These are phyloP conservation scores for Mesembrinibis cayennensis DNA, from an alignment of 2,113 vertebrate species.

Conservation along the genomic window DNA sequence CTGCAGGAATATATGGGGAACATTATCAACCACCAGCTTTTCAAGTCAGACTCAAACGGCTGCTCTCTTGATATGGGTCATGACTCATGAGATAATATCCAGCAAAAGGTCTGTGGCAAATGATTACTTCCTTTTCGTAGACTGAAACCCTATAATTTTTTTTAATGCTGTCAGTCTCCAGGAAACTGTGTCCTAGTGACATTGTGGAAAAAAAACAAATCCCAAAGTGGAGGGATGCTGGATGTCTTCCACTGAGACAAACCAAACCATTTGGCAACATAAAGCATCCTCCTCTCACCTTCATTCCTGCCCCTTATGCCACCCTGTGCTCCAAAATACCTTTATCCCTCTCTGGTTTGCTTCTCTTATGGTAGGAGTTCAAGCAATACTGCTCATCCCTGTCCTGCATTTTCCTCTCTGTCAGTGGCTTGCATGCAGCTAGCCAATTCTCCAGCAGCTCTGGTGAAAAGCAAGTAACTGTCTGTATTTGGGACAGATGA, in stretches of 20 bases:
- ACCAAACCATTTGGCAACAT: not conserved
- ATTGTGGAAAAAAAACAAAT: not conserved
- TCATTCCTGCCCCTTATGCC: not conserved
- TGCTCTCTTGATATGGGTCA: slow-evolving; percentile 54
- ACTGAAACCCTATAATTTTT: slow-evolving; percentile 28
- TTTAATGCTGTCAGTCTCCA: slow-evolving; percentile 23
- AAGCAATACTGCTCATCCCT: not conserved
- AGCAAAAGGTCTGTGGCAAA: slow-evolving; percentile 54
- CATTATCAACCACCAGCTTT: slow-evolving; percentile 41
- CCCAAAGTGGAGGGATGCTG: not conserved
- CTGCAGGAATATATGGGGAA: slow-evolving; percentile 60
- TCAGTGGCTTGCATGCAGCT: not conserved
- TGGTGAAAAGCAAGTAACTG: not conserved
- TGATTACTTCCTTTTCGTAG: slow-evolving; percentile 43
- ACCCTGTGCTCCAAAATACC: not conserved
- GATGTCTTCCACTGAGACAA: not conserved
- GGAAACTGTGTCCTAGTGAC: not conserved
- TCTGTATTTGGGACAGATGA: not conserved
- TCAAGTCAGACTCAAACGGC: slow-evolving; percentile 6
- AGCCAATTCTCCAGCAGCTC: not conserved
- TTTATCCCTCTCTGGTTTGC: not conserved
- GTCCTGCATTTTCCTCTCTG: not conserved
- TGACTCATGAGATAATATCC: slow-evolving; percentile 62
- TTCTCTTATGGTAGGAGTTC: not conserved
- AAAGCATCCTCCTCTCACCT: not conserved